Base-by-base conservation (phyloP, 2,888 invertebrate genomes). In the Catonia carolina region DNA sequence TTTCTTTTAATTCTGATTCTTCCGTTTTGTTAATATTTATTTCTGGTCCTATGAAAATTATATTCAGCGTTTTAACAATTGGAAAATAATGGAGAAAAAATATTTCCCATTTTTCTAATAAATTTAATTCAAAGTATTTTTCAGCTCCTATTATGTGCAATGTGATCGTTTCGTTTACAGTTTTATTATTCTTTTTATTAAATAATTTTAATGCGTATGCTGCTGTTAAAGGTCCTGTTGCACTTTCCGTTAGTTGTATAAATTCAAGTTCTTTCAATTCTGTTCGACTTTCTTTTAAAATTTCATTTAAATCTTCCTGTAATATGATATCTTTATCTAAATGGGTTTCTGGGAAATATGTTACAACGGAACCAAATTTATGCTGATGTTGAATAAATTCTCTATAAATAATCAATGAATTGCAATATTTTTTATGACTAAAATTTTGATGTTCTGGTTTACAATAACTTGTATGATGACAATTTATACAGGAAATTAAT, bases 121-220 rank as follows among this genome's bases (percentile, higher is more conserved):
- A 76, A 60, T 82, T 81, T 0, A 83, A 83, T 70, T 87, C 86
- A 64, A 84, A 86, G 56, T 85, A 83, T 22, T 85, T 74, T 68
- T 87, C 86, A 0, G 85, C 84, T 0, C 85, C 84, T 22, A 81
- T 74, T 18, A 81, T 69, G 69, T 83, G 81, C 36, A 84, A 10
- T 10, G 67, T 0, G 62, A 67, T 0, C 72, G 58, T 4, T 35
- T 55, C 37, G 12, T 50, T 41, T 14, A 23, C n/a, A 45, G 14
- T 6, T 10, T 20, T 58, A 35, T 55, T 37, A 17, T 56, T 60
- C 8, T 31, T 15, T 22, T 33, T 15, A n/a, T 6, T 42, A 31
- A 39, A 31, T 7, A 41, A 14, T 31, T 52, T 37, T 10, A 65
- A 45, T 22, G 61, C 61, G 55, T 63, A 60, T n/a, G 65, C 35